Conservation (phyloP, 2,888 invertebrate genomes). For the Cynaeus angustus region DNA sequence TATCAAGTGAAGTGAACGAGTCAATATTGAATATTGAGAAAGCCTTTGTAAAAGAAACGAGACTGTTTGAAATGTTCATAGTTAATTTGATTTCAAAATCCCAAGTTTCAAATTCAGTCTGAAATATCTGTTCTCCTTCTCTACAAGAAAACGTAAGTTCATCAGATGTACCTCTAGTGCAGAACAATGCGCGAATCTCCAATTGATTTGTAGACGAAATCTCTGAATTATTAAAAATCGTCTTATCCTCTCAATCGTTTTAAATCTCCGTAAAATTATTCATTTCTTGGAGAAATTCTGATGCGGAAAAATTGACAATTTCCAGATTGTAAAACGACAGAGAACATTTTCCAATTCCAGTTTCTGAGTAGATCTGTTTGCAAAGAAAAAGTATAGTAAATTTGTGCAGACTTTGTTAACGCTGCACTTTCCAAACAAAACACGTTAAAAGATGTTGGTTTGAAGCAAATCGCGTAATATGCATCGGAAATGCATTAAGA, state of each 20-base stretch:
- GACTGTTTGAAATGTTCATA: conserved; percentile 52
- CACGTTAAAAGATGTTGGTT: not conserved
- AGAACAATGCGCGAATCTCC: conserved; percentile 17
- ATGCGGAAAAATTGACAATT: conserved; percentile 39
- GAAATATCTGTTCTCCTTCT: conserved; percentile 36
- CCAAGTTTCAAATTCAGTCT: conserved; percentile 46
- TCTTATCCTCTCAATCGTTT: conserved; percentile 17
- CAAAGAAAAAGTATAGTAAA: not conserved
- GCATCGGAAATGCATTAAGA: too few relatives aligned
- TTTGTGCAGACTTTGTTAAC: conserved; percentile 22
- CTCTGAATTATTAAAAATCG: conserved; percentile 5
- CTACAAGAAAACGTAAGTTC: conserved; percentile 30
- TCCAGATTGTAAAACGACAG: conserved; percentile 23
- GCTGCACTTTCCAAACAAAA: conserved; percentile 9
- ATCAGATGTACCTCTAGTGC: too few relatives aligned
- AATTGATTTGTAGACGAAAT: too few relatives aligned
- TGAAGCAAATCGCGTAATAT: too few relatives aligned
- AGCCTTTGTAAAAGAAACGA: conserved; percentile 52
- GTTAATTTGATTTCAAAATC: conserved; percentile 53
- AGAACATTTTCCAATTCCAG: conserved; percentile 28
- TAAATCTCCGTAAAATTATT: conserved; percentile 33
- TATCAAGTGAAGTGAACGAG: conserved; percentile 48
- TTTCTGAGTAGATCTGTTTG: conserved; percentile 39
- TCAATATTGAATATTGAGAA: conserved; percentile 54
- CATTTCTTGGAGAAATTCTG: conserved; percentile 17